These are phyloP conservation scores for Drosophila pseudoananassae DNA, from an alignment of 1,140 invertebrate genomes.

Conservation along the genomic window DNA sequence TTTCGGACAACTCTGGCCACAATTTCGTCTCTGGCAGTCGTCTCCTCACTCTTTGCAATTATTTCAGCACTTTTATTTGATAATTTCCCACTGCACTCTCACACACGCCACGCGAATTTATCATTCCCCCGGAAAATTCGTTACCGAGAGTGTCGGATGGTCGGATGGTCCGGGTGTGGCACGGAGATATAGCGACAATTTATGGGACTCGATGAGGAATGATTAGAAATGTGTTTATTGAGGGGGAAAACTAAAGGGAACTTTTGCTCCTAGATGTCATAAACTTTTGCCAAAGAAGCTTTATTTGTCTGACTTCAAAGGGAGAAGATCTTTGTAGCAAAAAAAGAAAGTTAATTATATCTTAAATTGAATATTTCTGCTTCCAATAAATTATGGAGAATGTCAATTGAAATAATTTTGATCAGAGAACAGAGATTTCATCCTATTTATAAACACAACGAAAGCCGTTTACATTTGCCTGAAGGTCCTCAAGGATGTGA, in stretches of 20 bases:
- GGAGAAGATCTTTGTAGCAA: neutral
- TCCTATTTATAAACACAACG: slow-evolving; percentile 10
- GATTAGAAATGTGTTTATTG: slow-evolving; percentile 55
- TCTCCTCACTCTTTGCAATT: slow-evolving; percentile 38
- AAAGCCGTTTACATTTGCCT: slow-evolving; percentile 52
- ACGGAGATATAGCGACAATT: slow-evolving; percentile 36
- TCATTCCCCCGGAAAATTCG: slow-evolving; percentile 32
- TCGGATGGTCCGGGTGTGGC: slow-evolving; percentile 1
- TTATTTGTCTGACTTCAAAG: slow-evolving; percentile 7
- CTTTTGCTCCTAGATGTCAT: slow-evolving; percentile 11
- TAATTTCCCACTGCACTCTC: slow-evolving; percentile 53
- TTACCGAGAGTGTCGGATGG: slow-evolving; percentile 38
- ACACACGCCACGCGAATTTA: slow-evolving; percentile 46
- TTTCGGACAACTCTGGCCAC: slow-evolving; percentile 69
- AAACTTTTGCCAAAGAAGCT: slow-evolving; percentile 5
- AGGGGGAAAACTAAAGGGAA: slow-evolving; percentile 30
- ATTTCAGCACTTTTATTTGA: slow-evolving; percentile 72
- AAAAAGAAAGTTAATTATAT: slow-evolving; percentile 13
- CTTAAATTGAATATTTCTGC: neutral
- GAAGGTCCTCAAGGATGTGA: slow-evolving; percentile 36
- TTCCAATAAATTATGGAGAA: neutral
- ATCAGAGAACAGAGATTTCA: slow-evolving; percentile 16
- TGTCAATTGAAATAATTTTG: slow-evolving; percentile 40
- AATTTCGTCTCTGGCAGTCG: slow-evolving; percentile 42
- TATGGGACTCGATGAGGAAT: slow-evolving; percentile 38